phyloP scores from a whole-genome alignment of 2,797 vertebrate genomes.

The Furcifer pardalis region DNA sequence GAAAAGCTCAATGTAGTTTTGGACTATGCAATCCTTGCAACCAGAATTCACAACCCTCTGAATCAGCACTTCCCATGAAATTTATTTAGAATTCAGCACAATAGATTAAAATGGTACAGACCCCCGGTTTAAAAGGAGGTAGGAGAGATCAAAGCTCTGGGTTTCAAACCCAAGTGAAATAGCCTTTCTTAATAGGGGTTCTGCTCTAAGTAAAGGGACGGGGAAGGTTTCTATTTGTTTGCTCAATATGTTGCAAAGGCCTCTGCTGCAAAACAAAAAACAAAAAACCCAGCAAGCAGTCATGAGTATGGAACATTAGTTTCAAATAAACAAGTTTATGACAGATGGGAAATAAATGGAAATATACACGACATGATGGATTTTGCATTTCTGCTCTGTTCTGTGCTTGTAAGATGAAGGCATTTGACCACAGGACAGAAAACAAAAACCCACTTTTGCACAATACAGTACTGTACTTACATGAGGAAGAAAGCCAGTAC shows the following conservation, averaged over 20 bases:
- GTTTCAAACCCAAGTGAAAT: constrained; percentile 58
- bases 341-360: constrained; percentile 7
- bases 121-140: constrained; percentile 28
- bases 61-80: background rate
- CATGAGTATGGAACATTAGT: constrained; percentile 30
- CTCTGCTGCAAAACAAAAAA: constrained; percentile 26
- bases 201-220: constrained; percentile 40
- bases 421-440: constrained; percentile 6
- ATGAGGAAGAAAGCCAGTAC: background rate
- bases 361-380: background rate
- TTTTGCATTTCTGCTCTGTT: background rate
- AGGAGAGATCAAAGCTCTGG: constrained; percentile 32
- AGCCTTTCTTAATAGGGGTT: constrained; percentile 32
- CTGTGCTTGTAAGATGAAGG: background rate
- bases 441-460: background rate
- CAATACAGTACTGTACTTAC: background rate
- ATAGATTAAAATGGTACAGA: constrained; percentile 16
- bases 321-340: constrained; percentile 10
- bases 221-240: constrained; percentile 39
- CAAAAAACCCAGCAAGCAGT: constrained; percentile 30
- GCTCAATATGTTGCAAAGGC: constrained; percentile 35
- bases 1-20: background rate
- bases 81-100: background rate
- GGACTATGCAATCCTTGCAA: background rate
- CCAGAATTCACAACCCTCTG: background rate